phyloP scores from a whole-genome alignment of 2,113 vertebrate species.

The Camelus bactrianus region DNA sequence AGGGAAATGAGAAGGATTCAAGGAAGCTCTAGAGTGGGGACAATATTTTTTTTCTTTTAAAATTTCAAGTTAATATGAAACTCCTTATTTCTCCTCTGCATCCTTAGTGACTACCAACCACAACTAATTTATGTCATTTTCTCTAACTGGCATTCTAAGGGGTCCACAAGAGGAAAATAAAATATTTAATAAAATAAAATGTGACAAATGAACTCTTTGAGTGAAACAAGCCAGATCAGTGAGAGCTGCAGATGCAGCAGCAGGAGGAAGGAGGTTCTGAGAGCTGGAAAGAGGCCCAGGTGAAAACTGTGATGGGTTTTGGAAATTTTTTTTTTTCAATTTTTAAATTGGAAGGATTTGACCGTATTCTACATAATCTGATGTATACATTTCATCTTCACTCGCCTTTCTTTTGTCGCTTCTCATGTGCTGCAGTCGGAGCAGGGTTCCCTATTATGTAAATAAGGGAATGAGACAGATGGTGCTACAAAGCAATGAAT shows the following conservation, averaged over 20 bases:
- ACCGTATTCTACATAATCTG: constrained; percentile 77
- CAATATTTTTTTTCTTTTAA: constrained; percentile 50
- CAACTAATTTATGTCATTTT: constrained; percentile 76
- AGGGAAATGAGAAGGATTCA: constrained; percentile 74
- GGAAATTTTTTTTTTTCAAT: constrained; percentile 1
- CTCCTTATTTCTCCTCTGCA: constrained; percentile 64
- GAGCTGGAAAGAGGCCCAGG: constrained; percentile 70
- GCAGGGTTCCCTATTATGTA: constrained; percentile 85
- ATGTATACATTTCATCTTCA: constrained; percentile 78
- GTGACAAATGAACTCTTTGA: constrained; percentile 81
- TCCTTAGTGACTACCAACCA: constrained; percentile 74
- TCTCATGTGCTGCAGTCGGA: constrained; percentile 80
- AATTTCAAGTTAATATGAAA: constrained; percentile 77
- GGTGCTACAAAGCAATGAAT: constrained; percentile 85
- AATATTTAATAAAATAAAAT: constrained; percentile 85
- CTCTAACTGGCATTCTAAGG: constrained; percentile 74
- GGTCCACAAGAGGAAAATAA: constrained; percentile 84
- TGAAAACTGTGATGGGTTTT: constrained; percentile 65
- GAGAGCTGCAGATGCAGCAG: constrained; percentile 67
- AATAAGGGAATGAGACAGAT: constrained; percentile 85
- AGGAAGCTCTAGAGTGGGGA: constrained; percentile 52
- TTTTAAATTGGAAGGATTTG: constrained; percentile 72
- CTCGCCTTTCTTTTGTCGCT: constrained; percentile 78
- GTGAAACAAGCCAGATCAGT: constrained; percentile 61
- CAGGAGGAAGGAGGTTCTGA: constrained; percentile 58